These are phyloP conservation scores for Caenorhabditis uteleia DNA, from an alignment of 2,888 invertebrate genomes.

Conservation along the genomic window DNA sequence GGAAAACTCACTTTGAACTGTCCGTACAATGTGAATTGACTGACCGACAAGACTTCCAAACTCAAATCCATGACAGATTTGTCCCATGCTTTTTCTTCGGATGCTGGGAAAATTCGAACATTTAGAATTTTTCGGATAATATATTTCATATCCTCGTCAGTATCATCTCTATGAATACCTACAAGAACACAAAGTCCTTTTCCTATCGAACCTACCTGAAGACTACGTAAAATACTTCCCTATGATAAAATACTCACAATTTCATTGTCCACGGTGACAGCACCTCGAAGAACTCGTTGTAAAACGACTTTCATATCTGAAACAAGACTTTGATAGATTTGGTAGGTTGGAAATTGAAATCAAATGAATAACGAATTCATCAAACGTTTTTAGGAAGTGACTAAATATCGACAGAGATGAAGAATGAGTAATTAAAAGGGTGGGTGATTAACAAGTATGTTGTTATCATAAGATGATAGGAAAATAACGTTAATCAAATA, in stretches of 20 bases:
- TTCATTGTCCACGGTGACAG: slow-evolving; percentile 60
- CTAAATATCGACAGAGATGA: too few species aligned
- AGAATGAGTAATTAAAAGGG: too few species aligned
- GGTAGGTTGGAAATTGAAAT: too few species aligned
- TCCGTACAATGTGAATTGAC: slow-evolving; percentile 56
- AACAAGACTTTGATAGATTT: too few species aligned
- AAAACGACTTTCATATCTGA: slow-evolving; percentile 68
- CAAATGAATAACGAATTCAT: too few species aligned
- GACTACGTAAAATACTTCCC: slow-evolving; percentile 69
- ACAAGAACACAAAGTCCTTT: slow-evolving; percentile 86
- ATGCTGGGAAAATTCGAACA: slow-evolving; percentile 81
- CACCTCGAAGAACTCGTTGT: slow-evolving; percentile 62
- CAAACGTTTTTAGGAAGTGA: too few species aligned
- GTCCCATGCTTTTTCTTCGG: slow-evolving; percentile 80
- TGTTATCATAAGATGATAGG: too few species aligned
- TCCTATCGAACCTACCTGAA: slow-evolving; percentile 79
- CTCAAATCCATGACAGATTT: slow-evolving; percentile 78
- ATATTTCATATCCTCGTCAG: slow-evolving; percentile 79
- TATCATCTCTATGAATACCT: slow-evolving; percentile 83
- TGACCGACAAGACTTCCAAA: slow-evolving; percentile 73
- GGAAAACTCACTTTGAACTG: slow-evolving; percentile 39
- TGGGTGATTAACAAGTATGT: too few species aligned
- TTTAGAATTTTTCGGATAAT: slow-evolving; percentile 84
- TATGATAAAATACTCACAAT: slow-evolving; percentile 48
- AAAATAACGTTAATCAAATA: too few species aligned